Base-by-base conservation (phyloP, 2,888 invertebrate species). In the Drosophila borealis region DNA sequence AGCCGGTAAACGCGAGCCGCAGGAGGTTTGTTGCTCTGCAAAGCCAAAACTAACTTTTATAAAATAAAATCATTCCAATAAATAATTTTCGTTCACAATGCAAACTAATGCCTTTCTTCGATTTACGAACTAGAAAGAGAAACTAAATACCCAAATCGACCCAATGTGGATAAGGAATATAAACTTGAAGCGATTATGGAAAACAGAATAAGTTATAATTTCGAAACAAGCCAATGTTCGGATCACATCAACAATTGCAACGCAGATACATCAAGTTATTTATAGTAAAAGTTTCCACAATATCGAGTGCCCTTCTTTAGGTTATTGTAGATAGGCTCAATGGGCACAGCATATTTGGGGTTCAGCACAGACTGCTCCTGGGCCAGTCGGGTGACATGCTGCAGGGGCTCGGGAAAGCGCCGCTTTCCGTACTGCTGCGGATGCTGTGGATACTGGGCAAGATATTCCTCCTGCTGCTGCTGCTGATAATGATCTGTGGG, bases 271-370 rank as follows among this genome's bases (percentile, higher is more conserved):
- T 6, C 9, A 44, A 3, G 9, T 14, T 42, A 64, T 6, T 21
- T 51, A 37, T 65, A 88, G 62, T 88, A 83, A 49, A 72, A 88
- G 59, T 83, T 88, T 19, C 88, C 82, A 34, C 86, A 88, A 17
- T 70, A 61, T 6, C 64, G 65, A 1, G 33, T 49, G 3, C 66
- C 74, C 8, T 25, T 46, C 17, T n/a, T 53, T 0, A 70, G 2
- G 0, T 54, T 60, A 5, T 44, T 29, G 11, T 51, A 42, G n/a
- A 48, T 44, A 3, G 66, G 63, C 3, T 46, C 75, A 8, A 50
- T 21, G 21, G 82, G 88, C 14, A 88, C 67, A 2, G n/a, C 37
- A 36, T 82, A 88, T 8, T 59, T 51, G 21, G 51, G 45, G 3
- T 25, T 25, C 8, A 36, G 25, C 0, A 9, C 10, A 29, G 11